Evolutionary conservation across 2,113 vertebrate genomes (phyloP), one percentile per base, ranked within the genome.

Genomic region (Atrichornis clamosus): DNA sequence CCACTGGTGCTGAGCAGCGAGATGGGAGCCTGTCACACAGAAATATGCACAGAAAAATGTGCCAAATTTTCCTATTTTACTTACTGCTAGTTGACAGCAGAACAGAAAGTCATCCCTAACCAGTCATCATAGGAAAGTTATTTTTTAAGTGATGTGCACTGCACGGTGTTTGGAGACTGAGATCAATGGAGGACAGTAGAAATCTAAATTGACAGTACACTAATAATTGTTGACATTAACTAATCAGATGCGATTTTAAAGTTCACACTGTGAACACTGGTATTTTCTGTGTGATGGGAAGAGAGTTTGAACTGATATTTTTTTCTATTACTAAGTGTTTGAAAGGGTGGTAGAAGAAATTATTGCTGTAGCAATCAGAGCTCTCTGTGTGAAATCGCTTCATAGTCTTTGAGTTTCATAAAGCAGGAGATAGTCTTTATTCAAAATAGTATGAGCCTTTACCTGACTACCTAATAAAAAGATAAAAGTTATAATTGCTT

Each of bases 271-370:
- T 74, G 94, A 96, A 81, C 84, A 79, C 11, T 91, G 89, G 37
- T 84, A 89, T 91, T 88, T 96, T 89, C 94, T 94, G 70, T 91
- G 86, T 89, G 96, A 68, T 56, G n/a, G 78, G 88, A 95, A 95
- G 87, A 75, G 78, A 93, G 79, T 92, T 94, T 84, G 90, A 97
- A 92, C 88, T 91, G 82, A 37, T 90, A 47, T 69, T 87, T 92
- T 92, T 92, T 96, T 70, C 72, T 88, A 92, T 93, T 95, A 97
- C 81, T 84, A 97, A 97, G 95, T 94, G 80, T 96, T 95, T 97
- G 95, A 98, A 98, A 96, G 89, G 94, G 77, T 97, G 94, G 97
- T 98, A 96, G 95, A 96, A 97, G 93, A 94, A 97, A 97, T 97
- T 95, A 97, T 89, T 97, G 92, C 89, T 35, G 53, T 35, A 77